A percentile compares a stretch with the other conserved stretches of the same genome.
Evolutionary conservation across 2,113 vertebrate species (phyloP).

Genomic region (Chrysochloris asiatica): DNA sequence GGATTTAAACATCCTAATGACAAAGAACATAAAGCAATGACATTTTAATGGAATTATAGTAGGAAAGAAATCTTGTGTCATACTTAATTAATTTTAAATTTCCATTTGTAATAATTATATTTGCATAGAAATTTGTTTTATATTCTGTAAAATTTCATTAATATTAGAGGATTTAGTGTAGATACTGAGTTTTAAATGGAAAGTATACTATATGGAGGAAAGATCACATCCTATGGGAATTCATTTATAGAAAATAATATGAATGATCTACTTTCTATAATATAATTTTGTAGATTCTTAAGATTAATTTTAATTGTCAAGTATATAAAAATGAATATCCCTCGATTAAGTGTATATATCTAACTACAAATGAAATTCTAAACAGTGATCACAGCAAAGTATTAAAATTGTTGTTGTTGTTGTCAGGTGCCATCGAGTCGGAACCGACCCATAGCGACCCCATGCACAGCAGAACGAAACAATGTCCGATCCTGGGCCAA

Average conservation of each 20-base stretch:
- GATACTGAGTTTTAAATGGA: neutral
- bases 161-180: constrained; percentile 4
- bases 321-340: neutral
- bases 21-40: neutral
- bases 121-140: neutral
- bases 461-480: too few species aligned
- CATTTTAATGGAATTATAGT: neutral
- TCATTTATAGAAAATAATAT: constrained; percentile 22
- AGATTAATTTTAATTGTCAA: neutral
- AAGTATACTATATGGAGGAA: neutral
- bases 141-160: constrained; percentile 26
- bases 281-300: neutral
- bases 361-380: neutral
- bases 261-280: constrained; percentile 25
- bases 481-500: too few species aligned
- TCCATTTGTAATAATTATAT: neutral
- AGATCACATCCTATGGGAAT: neutral
- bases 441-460: too few species aligned
- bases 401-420: neutral
- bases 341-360: neutral
- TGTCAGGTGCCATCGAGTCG: too few species aligned
- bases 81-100: neutral
- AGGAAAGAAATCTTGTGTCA: neutral
- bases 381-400: neutral
- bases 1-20: neutral